A percentile compares a stretch with the other conserved stretches of the same genome.
Conservation (phyloP, 2,113 vertebrate species). For the Apteryx mantelli region DNA sequence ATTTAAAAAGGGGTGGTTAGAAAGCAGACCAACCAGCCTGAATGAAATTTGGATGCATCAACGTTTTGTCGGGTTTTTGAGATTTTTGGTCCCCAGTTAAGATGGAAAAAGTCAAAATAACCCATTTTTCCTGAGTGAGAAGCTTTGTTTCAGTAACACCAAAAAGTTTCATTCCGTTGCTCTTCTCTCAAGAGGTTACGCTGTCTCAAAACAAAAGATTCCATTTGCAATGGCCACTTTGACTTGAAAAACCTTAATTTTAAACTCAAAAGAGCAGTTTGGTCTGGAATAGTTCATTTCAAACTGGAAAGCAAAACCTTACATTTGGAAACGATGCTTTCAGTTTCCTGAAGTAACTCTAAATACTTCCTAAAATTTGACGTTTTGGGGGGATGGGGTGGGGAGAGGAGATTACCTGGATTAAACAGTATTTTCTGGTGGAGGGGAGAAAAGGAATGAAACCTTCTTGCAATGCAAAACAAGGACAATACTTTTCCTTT, state of each 20-base stretch:
- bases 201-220: background rate
- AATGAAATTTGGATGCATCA: slow-evolving; percentile 5
- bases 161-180: background rate
- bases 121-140: background rate
- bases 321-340: background rate
- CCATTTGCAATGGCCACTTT: background rate
- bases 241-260: slow-evolving; percentile 3
- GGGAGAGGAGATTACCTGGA: background rate
- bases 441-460: background rate
- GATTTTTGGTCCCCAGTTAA: background rate
- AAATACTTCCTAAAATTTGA: background rate
- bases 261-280: background rate
- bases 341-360: background rate
- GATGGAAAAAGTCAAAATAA: slow-evolving; percentile 19
- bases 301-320: background rate
- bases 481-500: background rate
- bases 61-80: background rate
- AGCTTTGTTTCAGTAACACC: background rate
- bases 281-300: background rate
- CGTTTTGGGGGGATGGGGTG: background rate
- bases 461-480: background rate
- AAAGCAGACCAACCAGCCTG: slow-evolving; percentile 15
- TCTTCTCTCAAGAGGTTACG: background rate
- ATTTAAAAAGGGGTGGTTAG: background rate
- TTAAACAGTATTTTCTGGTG: background rate